These are phyloP conservation scores for Polyodon spathula DNA, from an alignment of 2,113 vertebrate species.

Conservation along the genomic window DNA sequence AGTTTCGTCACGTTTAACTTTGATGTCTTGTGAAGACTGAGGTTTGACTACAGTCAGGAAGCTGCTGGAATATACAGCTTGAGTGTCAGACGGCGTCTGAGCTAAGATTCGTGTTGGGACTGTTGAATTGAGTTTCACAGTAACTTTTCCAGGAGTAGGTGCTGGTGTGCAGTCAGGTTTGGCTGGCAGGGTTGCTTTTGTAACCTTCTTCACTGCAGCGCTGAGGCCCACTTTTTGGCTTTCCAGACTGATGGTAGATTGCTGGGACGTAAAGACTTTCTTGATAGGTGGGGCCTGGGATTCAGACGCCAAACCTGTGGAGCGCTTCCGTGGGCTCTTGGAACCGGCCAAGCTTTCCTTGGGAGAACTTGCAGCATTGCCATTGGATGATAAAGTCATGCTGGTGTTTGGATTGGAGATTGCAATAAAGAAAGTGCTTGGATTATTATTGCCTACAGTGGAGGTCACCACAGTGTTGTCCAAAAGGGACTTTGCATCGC, in stretches of 20 bases:
- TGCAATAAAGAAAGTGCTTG: constrained; percentile 53
- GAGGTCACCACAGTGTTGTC: constrained; percentile 48
- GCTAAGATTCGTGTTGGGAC: constrained; percentile 39
- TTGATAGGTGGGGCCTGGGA: constrained; percentile 78
- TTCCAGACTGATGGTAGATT: constrained; percentile 43
- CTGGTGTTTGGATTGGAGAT: constrained; percentile 59
- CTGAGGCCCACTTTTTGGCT: constrained; percentile 36
- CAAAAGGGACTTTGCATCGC: constrained; percentile 42
- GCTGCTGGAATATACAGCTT: constrained; percentile 46
- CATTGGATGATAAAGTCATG: constrained; percentile 50
- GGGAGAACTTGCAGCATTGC: constrained; percentile 34
- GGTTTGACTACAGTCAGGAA: constrained; percentile 58
- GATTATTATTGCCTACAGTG: constrained; percentile 59
- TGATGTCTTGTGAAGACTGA: constrained; percentile 56
- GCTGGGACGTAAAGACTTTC: constrained; percentile 72
- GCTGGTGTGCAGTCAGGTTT: constrained; percentile 62
- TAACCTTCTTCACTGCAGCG: constrained; percentile 44
- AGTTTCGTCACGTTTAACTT: constrained; percentile 69
- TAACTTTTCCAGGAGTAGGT: constrained; percentile 50
- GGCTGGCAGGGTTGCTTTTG: constrained; percentile 43
- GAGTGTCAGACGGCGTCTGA: constrained; percentile 47
- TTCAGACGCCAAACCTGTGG: constrained; percentile 62
- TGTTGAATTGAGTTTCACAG: constrained; percentile 49
- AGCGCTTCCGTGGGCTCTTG: constrained; percentile 80
- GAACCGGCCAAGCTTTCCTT: constrained; percentile 65